phyloP scores from a whole-genome alignment of 2,888 invertebrate genomes.

The Pollenia angustigena region DNA sequence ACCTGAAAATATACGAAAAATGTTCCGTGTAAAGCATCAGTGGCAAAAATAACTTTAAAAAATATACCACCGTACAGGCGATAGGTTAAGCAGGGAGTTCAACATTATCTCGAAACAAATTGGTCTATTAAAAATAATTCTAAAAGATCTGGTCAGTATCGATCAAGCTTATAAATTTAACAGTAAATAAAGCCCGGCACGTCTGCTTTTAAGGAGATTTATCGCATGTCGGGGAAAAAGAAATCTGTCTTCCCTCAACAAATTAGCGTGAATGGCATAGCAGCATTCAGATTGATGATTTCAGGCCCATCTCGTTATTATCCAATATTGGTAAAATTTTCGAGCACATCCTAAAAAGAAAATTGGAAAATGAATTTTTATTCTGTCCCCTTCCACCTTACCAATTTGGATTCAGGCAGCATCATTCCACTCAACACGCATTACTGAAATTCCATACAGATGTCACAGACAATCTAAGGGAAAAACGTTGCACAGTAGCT shows the following conservation, averaged over 20 bases:
- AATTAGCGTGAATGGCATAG: neutral
- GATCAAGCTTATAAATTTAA: slow-evolving; percentile 20
- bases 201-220: slow-evolving; percentile 13
- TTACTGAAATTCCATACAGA: too few species aligned
- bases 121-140: slow-evolving; percentile 12
- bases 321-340: neutral
- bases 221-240: neutral
- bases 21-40: neutral
- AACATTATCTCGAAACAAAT: slow-evolving; percentile 35
- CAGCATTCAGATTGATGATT: too few species aligned
- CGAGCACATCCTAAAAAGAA: too few species aligned
- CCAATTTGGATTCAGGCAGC: too few species aligned
- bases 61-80: slow-evolving; percentile 12
- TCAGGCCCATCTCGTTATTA: too few species aligned
- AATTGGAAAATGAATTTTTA: too few species aligned
- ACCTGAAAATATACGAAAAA: slow-evolving; percentile 18
- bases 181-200: slow-evolving; percentile 14
- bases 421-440: too few species aligned
- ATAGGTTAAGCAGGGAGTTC: neutral
- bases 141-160: slow-evolving; percentile 24
- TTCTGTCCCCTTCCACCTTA: too few species aligned
- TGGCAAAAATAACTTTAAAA: slow-evolving; percentile 20
- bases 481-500: too few species aligned
- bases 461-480: too few species aligned
- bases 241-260: neutral